These are phyloP conservation scores for Anthoscopus minutus DNA, from an alignment of 2,113 vertebrate genomes.

Conservation along the genomic window DNA sequence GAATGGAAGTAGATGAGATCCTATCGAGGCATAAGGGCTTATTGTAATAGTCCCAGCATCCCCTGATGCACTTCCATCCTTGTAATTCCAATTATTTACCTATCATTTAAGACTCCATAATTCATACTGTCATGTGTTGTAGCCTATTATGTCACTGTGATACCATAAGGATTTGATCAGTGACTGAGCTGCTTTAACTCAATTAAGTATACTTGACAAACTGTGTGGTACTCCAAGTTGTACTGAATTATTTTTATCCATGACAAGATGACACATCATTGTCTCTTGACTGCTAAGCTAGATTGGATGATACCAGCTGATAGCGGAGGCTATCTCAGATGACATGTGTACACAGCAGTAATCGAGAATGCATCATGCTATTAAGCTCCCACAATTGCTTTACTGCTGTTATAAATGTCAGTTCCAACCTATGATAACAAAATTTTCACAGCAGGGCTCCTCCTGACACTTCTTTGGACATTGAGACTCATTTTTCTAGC, in stretches of 20 bases:
- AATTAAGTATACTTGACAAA: slow-evolving; percentile 50
- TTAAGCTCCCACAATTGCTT: slow-evolving; percentile 46
- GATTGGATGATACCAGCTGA: slow-evolving; percentile 33
- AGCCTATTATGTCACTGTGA: slow-evolving; percentile 24
- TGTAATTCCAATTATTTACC: slow-evolving; percentile 32
- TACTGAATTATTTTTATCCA: slow-evolving; percentile 49
- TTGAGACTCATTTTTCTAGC: slow-evolving; percentile 23
- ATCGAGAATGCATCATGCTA: slow-evolving; percentile 34
- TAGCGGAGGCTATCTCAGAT: background rate
- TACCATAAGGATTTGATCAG: slow-evolving; percentile 29
- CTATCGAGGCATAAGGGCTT: background rate
- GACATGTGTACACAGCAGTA: slow-evolving; percentile 13
- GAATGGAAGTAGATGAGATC: background rate
- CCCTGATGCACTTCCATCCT: background rate
- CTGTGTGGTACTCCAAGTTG: slow-evolving; percentile 19
- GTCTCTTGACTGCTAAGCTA: slow-evolving; percentile 46
- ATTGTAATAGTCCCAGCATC: background rate
- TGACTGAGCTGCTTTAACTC: slow-evolving; percentile 36
- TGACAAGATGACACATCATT: slow-evolving; percentile 46
- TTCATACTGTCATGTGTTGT: background rate
- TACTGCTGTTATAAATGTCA: slow-evolving; percentile 60
- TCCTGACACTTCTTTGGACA: slow-evolving; percentile 16
- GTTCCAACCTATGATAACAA: slow-evolving; percentile 29
- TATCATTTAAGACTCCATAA: background rate
- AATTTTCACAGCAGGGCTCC: slow-evolving; percentile 42